A percentile compares a stretch with the other conserved stretches of the same genome.
phyloP scores from a whole-genome alignment of 2,113 vertebrate genomes.

The Pogonocichla stellata region DNA sequence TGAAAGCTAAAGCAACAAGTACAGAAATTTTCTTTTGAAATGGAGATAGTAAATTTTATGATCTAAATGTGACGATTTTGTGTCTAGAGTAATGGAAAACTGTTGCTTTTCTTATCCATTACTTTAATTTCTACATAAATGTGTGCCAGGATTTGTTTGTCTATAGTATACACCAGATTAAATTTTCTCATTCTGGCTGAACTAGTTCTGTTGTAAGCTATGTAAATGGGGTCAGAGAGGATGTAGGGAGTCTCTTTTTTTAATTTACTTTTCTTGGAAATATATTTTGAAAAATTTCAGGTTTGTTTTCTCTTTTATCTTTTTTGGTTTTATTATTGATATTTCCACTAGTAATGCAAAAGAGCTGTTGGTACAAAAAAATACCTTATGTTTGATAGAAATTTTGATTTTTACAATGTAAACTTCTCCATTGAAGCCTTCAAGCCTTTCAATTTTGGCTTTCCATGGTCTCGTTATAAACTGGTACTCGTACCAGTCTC shows the following conservation, averaged over 20 bases:
- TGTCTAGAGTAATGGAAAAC: fast-evolving
- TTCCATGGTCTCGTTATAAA: neutral
- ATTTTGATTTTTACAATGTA: neutral
- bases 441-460: neutral
- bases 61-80: neutral
- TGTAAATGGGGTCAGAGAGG: fast-evolving
- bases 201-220: neutral
- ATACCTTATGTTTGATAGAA: neutral
- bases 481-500: too few species aligned
- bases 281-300: neutral
- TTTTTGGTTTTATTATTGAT: neutral
- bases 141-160: neutral
- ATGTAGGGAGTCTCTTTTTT: too few species aligned
- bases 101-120: neutral
- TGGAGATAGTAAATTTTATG: neutral
- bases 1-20: neutral
- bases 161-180: neutral
- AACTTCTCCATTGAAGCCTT: neutral
- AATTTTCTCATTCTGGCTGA: neutral
- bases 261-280: neutral
- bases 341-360: neutral
- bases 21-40: neutral
- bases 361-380: neutral
- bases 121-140: neutral
- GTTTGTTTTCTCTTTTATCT: fast-evolving